Percentiles rank a stretch among this genome's conserved stretches.
phyloP scores from a whole-genome alignment of 2,888 invertebrate species.

The Pelosia muscerda region DNA sequence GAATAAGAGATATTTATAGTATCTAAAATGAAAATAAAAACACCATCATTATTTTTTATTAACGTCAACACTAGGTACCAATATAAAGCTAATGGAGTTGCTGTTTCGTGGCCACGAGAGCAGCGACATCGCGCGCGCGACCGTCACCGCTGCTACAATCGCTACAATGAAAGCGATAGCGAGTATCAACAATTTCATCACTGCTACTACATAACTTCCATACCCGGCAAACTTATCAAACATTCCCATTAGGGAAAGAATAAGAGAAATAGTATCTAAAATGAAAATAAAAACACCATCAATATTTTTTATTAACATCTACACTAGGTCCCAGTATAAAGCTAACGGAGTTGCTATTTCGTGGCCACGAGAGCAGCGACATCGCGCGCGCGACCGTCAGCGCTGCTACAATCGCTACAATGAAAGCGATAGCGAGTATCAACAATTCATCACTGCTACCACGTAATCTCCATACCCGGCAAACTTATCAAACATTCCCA shows the following conservation, averaged over 20 bases:
- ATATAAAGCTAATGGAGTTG: constrained; percentile 78
- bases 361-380: constrained; percentile 62
- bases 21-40: constrained; percentile 23
- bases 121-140: constrained; percentile 63
- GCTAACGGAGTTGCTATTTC: constrained; percentile 73
- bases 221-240: no score
- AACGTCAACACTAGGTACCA: no score
- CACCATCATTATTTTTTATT: no score
- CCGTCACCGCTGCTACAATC: constrained; percentile 49
- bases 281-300: constrained; percentile 37
- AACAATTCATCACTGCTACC: constrained; percentile 66
- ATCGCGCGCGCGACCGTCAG: constrained; percentile 58
- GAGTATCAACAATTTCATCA: constrained; percentile 76
- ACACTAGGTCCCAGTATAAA: constrained; percentile 69
- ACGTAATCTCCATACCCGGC: no score
- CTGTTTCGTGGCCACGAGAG: constrained; percentile 63
- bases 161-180: constrained; percentile 60
- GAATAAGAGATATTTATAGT: neutral
- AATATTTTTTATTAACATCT: constrained; percentile 68
- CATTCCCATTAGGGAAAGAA: no score
- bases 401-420: constrained; percentile 52
- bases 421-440: constrained; percentile 66
- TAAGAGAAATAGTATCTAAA: neutral
- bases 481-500: neutral
- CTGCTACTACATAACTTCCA: no score